Percentiles rank a stretch among this genome's conserved stretches.
Evolutionary conservation across 2,113 vertebrate genomes (phyloP).

Genomic region (Leucosticte australis): DNA sequence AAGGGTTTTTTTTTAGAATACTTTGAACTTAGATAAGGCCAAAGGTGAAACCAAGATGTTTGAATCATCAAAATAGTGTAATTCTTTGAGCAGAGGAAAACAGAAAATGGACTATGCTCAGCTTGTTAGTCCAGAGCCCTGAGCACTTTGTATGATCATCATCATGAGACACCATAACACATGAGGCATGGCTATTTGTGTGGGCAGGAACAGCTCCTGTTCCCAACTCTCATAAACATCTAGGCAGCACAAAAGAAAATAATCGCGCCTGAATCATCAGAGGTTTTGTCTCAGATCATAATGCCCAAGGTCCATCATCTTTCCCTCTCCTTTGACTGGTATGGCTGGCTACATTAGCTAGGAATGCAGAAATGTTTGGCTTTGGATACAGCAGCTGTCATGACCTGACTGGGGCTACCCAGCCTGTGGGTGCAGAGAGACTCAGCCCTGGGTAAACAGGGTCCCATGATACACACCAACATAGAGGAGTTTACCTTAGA

Average conservation of each 20-base stretch:
- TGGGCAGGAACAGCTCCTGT: background rate
- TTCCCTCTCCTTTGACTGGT: background rate
- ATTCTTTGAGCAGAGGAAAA: background rate
- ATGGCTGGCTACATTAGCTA: background rate
- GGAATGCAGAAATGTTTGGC: background rate
- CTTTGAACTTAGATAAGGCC: background rate
- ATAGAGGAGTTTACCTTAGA: background rate
- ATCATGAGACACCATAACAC: accelerated
- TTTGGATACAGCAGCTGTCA: background rate
- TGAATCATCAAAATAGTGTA: background rate
- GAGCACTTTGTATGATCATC: accelerated
- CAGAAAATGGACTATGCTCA: background rate
- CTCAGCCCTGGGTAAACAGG: accelerated
- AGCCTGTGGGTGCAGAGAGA: accelerated
- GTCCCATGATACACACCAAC: accelerated
- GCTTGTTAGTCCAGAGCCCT: background rate
- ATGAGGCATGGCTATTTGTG: accelerated
- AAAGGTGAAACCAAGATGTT: background rate
- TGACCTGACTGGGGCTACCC: background rate
- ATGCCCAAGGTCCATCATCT: background rate
- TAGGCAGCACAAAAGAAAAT: background rate
- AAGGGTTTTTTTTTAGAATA: background rate
- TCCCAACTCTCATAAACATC: background rate
- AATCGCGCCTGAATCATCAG: background rate
- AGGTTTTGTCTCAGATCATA: background rate